Conservation (phyloP, 2,888 invertebrate genomes). For the Pandemis heparana region DNA sequence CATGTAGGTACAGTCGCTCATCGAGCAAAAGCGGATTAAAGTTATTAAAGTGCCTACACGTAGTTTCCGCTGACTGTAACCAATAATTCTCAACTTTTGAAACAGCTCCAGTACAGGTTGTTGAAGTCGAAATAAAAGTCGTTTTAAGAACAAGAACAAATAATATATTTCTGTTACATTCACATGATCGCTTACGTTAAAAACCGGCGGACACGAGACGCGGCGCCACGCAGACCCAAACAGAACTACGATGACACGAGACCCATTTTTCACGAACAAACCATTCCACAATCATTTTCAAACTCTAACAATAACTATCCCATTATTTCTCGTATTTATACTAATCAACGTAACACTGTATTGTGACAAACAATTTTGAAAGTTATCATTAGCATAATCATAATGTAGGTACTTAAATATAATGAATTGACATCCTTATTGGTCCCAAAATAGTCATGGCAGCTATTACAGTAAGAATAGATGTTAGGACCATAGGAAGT, state of each 20-base stretch:
- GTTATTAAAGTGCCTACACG: too few species aligned
- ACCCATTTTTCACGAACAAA: constrained; percentile 19
- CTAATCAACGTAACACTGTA: background rate
- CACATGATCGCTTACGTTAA: constrained; percentile 67
- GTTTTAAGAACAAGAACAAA: constrained; percentile 80
- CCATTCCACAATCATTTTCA: background rate
- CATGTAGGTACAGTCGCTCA: too few species aligned
- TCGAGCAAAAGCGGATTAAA: too few species aligned
- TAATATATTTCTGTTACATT: constrained; percentile 78
- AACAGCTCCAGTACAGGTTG: background rate
- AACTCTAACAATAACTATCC: constrained; percentile 1
- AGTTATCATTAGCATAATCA: background rate
- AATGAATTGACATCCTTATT: constrained; percentile 52
- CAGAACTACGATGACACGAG: constrained; percentile 36
- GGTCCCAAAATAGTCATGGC: constrained; percentile 53
- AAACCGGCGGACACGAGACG: constrained; percentile 53
- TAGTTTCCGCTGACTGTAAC: too few species aligned
- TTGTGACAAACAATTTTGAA: background rate
- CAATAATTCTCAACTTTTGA: too few species aligned
- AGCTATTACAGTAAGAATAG: background rate
- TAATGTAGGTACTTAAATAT: constrained; percentile 4
- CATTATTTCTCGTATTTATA: background rate
- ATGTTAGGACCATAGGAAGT: constrained; percentile 51
- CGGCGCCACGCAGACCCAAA: constrained; percentile 46
- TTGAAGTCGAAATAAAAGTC: constrained; percentile 57